Base-by-base conservation (phyloP, 2,113 vertebrate species). In the Pituophis catenifer region DNA sequence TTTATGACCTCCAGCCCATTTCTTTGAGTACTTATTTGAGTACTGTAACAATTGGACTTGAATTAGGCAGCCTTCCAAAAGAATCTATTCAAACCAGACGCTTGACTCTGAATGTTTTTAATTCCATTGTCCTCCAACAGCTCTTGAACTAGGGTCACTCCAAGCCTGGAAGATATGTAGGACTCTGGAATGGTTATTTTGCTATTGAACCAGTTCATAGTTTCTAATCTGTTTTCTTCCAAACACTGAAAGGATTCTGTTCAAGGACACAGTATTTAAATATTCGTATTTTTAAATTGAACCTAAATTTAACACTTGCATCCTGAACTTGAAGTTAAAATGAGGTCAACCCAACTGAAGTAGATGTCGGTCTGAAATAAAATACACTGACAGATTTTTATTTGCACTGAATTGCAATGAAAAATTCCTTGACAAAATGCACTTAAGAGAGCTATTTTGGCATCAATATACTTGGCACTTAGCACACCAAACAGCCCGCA, bases 381-480 rank as follows among this genome's bases (percentile, higher is more conserved):
- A 94, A 90, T 88, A 53, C 2, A 86, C n/a, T 90, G 58, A 90
- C 50, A 89, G 55, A 89, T 19, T 89, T 65, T 23, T 88, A 53
- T 33, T 11, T 75, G 15, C 7, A 12, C 19, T 33, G 94, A 55
- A 86, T 29, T 91, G 62, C 87, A 0, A 91, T 90, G 54, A 81
- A 53, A 93, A 52, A 89, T 58, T 91, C 38, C 44, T 89, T 85
- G 90, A 58, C 21, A 55, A 89, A 88, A 55, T 58, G 90, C 86
- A 89, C 87, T 93, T 59, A 33, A 21, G 2, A 1, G 26, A 5
- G 0, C 11, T 0, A 13, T 65, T 94, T 62, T 54, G 33, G 59
- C 91, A 15, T 44, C 48, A 91, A 92, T 89, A 2, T 33, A 54
- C 21, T 50, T 90, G 48, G 88, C 89, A 90, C 29, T 89, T 81